Evolutionary conservation across 2,113 vertebrate genomes (phyloP), one percentile per base, ranked within the genome.

Genomic region (Noctilio leporinus): DNA sequence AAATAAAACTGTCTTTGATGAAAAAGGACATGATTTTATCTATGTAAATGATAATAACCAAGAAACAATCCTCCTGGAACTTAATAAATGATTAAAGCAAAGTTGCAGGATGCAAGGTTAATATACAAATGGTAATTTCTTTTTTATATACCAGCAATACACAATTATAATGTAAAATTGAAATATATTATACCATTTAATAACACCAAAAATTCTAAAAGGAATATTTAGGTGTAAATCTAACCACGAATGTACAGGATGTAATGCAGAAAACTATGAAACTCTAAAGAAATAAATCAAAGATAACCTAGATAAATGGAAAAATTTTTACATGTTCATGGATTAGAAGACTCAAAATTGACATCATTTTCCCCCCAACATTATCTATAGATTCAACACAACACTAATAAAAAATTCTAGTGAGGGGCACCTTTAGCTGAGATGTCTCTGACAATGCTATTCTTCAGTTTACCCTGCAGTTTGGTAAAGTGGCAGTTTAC

Each of bases 391-490:
- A 83, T 43, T 40, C 26, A 53, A 72, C 26, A 64, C 12, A 64
- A 40, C 17, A 4, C 19, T 55, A 51, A 75, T 33, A 43, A 33
- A 67, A 30, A 67, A 67, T 19, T 67, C 33, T 67, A 35, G 64
- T 67, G 64, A 35, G 64, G n/a, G 4, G 33, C 62, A 75, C 87
- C 72, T 92, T 86, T 95, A 51, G 19, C 57, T 72, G 38, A 0
- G 47, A 97, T 57, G 69, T 97, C 83, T 82, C 98, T 98, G 93
- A 98, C 98, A 85, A 98, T 98, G 89, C 98, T 97, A 92, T 98
- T 98, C 3, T 98, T 99, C 92, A 98, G 98, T 94, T 94, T 98
- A 86, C 98, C 98, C 1, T 98, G 98, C n/a, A 96, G 98, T 98
- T 53, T 97, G 98, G 77, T n/a, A n/a, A n/a, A n/a, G n/a, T 96